These are phyloP conservation scores for Cosmopolites sordidus DNA, from an alignment of 2,888 invertebrate genomes.

Conservation along the genomic window DNA sequence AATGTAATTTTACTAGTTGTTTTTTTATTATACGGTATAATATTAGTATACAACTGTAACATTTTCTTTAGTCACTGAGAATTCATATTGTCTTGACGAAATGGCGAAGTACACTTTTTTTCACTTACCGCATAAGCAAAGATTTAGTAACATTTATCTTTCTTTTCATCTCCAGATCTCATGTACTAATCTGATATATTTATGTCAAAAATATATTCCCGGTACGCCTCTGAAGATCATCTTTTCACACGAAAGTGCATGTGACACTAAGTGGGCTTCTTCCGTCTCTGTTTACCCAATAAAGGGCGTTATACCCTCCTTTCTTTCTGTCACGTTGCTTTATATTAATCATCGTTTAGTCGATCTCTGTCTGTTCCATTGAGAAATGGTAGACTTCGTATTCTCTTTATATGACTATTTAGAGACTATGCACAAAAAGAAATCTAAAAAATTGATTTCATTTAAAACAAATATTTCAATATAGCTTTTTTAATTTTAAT, in stretches of 20 bases:
- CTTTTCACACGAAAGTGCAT: slow-evolving; percentile 26
- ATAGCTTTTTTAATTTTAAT: too few species aligned
- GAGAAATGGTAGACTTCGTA: too few species aligned
- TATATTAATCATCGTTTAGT: slow-evolving; percentile 11
- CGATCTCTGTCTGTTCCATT: slow-evolving; percentile 4
- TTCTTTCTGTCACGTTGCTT: slow-evolving; percentile 13
- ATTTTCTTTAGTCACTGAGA: too few species aligned
- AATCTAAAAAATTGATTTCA: too few species aligned
- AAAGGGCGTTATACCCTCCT: slow-evolving; percentile 1
- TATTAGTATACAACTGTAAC: too few species aligned
- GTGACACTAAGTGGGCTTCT: slow-evolving; percentile 24
- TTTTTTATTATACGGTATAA: too few species aligned
- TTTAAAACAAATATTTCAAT: too few species aligned
- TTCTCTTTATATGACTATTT: too few species aligned
- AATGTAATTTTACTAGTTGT: too few species aligned
- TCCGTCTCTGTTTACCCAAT: slow-evolving; percentile 14
- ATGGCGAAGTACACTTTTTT: background rate
- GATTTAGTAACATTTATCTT: background rate
- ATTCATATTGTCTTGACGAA: background rate
- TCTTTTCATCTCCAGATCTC: too few species aligned
- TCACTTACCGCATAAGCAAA: background rate
- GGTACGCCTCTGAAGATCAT: slow-evolving; percentile 27
- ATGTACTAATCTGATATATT: slow-evolving; percentile 31
- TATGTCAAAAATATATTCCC: slow-evolving; percentile 27
- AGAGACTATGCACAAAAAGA: too few species aligned